Conservation (phyloP, 2,113 vertebrate species). For the Eupsittula cactorum region DNA sequence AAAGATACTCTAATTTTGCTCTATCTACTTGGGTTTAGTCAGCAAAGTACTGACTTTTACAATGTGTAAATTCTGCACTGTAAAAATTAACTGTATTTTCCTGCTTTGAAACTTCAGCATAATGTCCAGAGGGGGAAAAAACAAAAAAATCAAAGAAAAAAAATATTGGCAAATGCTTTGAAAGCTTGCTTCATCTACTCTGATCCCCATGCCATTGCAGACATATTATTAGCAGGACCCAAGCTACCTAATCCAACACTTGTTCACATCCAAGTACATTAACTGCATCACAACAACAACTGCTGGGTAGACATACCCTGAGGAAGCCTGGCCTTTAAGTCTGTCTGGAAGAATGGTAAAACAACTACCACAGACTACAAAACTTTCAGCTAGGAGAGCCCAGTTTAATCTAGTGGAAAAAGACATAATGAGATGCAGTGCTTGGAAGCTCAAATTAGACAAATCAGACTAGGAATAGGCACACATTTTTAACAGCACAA, state of each 20-base stretch:
- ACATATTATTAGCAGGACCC: not conserved
- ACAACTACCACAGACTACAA: not conserved
- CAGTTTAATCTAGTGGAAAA: conserved; percentile 32
- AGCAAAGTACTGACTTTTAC: not conserved
- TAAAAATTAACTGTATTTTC: not conserved
- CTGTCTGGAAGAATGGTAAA: not conserved
- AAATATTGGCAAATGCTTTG: not conserved
- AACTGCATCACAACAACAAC: not conserved
- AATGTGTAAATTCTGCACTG: not conserved
- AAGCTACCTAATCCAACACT: not conserved
- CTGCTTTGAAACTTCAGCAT: not conserved
- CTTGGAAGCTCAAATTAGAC: conserved; percentile 25
- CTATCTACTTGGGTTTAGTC: not conserved
- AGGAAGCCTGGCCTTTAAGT: not conserved
- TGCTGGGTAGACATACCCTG: not conserved
- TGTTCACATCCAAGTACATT: not conserved
- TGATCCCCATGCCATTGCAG: not conserved
- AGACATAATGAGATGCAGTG: conserved; percentile 1
- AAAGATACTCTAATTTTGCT: not conserved
- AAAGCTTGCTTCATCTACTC: not conserved
- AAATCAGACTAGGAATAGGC: conserved; percentile 16
- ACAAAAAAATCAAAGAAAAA: not conserved
- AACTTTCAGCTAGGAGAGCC: conserved; percentile 7
- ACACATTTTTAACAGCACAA: not conserved
- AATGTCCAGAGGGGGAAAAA: not conserved